phyloP scores from a whole-genome alignment of 2,888 invertebrate genomes.

The Nomada lathburiana region DNA sequence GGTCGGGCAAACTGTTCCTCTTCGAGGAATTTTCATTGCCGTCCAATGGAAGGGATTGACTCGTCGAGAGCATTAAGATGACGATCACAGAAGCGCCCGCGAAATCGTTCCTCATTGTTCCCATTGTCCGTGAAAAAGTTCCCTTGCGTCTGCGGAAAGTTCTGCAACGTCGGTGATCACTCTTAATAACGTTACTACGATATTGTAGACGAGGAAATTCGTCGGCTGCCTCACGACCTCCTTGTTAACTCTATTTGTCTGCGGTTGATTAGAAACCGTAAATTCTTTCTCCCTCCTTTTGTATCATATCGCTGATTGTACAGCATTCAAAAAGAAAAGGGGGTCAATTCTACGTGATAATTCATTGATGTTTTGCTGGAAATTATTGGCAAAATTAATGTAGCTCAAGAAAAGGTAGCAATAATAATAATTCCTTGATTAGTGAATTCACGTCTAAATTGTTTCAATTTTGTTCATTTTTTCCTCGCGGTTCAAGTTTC shows the following conservation, averaged over 20 bases:
- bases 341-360: too few species aligned
- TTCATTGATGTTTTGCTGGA: too few species aligned
- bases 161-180: constrained; percentile 51
- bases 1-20: constrained; percentile 36
- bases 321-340: background rate
- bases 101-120: constrained; percentile 55
- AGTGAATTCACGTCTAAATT: too few species aligned
- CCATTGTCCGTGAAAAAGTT: constrained; percentile 30
- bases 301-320: background rate
- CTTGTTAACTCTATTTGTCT: constrained; percentile 39
- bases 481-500: too few species aligned
- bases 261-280: background rate
- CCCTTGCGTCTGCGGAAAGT: constrained; percentile 42
- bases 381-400: too few species aligned
- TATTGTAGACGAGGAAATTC: constrained; percentile 18
- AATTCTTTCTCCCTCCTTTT: background rate
- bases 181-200: constrained; percentile 41
- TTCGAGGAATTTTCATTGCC: constrained; percentile 26
- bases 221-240: background rate
- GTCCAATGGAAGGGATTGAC: constrained; percentile 25
- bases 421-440: too few species aligned
- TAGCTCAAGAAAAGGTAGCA: too few species aligned
- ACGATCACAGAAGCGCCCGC: constrained; percentile 48
- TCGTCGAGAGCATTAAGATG: constrained; percentile 50
- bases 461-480: too few species aligned